Base-by-base conservation (phyloP, 2,888 invertebrate genomes). In the Melieria omissa region DNA sequence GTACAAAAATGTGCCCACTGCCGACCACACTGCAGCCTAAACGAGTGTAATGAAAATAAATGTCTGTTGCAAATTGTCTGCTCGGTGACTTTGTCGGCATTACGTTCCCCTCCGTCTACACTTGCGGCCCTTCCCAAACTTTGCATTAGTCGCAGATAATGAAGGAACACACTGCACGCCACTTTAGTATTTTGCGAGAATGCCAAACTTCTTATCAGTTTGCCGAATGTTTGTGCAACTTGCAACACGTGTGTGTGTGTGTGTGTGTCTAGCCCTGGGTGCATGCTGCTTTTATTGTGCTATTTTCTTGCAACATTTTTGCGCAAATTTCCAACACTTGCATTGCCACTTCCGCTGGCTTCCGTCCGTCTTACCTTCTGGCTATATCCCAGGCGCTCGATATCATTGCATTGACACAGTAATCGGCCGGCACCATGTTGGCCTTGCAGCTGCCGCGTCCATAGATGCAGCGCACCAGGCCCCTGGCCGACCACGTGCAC, bases 381-480 rank as follows among this genome's bases (percentile, higher is more conserved):
- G 84, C 80, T 60, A 87, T 83, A 79, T 87, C 87, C 88, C 88
- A 87, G 67, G 86, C 87, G 78, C 82, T 78, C 47, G 87, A 85
- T 81, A 87, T 86, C 82, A 87, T 86, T 69, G 87, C 87, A 82
- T 88, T 88, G 71, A 87, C 86, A 81, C 87, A 87, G 78, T 87
- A 87, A 83, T 87, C 87, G 72, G 83, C 87, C 74, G 87, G 87
- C 65, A 86, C 84, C 79, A 87, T 81, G 78, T 88, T 87, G 52
- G 87, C 86, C 75, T 82, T 85, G 75, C 82, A 83, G 71, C 80
- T 80, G 41, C 83, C 78, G 74, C 81, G 80, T 42, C 87, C 87
- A 78, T 84, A 83, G 78, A 88, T 86, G 77, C 86, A 85, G 76
- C 84, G 87, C 65, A 88, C 83, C 73, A 86, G 80, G 74, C 87